Conservation (phyloP, 2,113 vertebrate species). For the Sterna hirundo region DNA sequence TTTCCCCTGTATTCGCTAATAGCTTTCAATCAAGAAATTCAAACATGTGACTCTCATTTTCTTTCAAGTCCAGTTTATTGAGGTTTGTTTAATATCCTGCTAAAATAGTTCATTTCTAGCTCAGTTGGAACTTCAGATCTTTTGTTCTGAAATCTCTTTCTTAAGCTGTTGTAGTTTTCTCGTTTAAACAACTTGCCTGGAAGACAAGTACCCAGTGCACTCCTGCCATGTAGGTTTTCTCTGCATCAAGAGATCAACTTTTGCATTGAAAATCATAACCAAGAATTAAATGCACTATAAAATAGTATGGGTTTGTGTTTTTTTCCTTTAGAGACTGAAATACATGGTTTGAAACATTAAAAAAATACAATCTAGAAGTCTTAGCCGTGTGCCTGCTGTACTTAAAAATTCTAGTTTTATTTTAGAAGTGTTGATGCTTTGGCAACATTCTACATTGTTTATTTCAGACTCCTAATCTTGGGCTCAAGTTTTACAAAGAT, state of each 20-base stretch:
- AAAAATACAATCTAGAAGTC: background rate
- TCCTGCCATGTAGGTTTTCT: background rate
- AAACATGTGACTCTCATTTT: background rate
- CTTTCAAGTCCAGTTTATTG: constrained; percentile 15
- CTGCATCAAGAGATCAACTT: background rate
- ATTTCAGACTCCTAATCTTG: background rate
- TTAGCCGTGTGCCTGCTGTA: background rate
- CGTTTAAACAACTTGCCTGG: background rate
- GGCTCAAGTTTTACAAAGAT: background rate
- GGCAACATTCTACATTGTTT: background rate
- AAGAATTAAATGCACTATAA: background rate
- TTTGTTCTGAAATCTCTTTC: constrained; percentile 24
- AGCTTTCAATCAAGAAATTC: background rate
- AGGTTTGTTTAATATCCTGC: constrained; percentile 35
- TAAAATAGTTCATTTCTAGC: background rate
- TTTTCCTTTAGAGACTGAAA: background rate
- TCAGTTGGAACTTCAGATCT: constrained; percentile 6
- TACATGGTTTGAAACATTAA: background rate
- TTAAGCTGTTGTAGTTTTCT: background rate
- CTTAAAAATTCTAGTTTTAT: background rate
- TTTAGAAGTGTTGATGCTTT: background rate
- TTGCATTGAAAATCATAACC: background rate
- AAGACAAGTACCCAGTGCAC: background rate
- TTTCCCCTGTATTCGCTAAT: background rate
- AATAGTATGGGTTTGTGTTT: background rate